phyloP scores from a whole-genome alignment of 2,797 vertebrate genomes.

The Phrynocephalus guinanensis region DNA sequence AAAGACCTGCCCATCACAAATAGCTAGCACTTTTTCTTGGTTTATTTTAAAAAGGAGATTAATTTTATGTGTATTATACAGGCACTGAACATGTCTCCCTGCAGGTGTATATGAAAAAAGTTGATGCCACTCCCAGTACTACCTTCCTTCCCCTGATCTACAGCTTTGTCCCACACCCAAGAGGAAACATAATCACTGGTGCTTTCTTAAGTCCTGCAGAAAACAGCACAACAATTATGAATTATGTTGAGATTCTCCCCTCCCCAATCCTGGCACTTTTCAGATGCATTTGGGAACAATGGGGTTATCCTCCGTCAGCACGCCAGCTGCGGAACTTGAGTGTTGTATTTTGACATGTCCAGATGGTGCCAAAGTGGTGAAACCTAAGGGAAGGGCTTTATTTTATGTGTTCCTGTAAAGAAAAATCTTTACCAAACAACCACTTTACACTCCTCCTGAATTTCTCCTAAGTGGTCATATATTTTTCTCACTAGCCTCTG shows the following conservation, averaged over 20 bases:
- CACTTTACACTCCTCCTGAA: fast-evolving
- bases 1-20: not conserved
- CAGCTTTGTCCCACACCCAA: not conserved
- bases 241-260: not conserved
- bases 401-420: not conserved
- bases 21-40: no score
- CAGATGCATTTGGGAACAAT: not conserved
- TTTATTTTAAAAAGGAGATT: no score
- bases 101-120: not conserved
- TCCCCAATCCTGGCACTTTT: not conserved
- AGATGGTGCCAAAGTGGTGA: not conserved
- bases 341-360: not conserved
- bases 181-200: not conserved
- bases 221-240: not conserved
- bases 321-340: not conserved
- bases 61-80: no score
- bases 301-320: not conserved
- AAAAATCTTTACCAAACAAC: not conserved
- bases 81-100: not conserved
- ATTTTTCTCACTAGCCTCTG: not conserved
- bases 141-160: not conserved
- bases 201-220: not conserved
- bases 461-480: not conserved
- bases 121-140: not conserved
- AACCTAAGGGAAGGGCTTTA: not conserved